Percentiles rank a stretch among this genome's conserved stretches.
phyloP scores from a whole-genome alignment of 1,140 invertebrate species.

The Palaemon carinicauda region DNA sequence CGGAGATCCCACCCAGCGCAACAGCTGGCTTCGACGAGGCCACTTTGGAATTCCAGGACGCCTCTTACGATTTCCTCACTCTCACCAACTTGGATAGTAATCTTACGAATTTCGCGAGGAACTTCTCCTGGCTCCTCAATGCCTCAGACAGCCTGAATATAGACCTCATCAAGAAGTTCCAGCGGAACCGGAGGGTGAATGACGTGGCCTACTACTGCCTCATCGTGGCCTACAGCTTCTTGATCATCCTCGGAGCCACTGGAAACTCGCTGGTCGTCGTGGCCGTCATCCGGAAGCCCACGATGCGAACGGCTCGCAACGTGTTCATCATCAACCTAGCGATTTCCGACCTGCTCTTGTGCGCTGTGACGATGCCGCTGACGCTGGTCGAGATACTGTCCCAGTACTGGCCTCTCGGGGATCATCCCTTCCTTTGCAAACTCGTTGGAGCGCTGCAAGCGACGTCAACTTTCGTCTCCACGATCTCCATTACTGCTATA shows the following conservation, averaged over 20 bases:
- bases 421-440: constrained; percentile 77
- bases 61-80: background rate
- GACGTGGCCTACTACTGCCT: constrained; percentile 73
- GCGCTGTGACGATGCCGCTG: constrained; percentile 84
- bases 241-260: constrained; percentile 79
- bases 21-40: too few species aligned
- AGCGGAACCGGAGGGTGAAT: constrained; percentile 73
- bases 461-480: constrained; percentile 87
- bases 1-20: too few species aligned
- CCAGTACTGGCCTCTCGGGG: constrained; percentile 78
- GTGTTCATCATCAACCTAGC: constrained; percentile 91
- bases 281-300: constrained; percentile 79
- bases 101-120: constrained; percentile 17
- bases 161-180: constrained; percentile 52
- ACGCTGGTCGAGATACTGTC: constrained; percentile 83
- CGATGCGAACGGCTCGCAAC: constrained; percentile 85
- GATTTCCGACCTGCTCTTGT: constrained; percentile 83
- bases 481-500: constrained; percentile 88
- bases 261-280: constrained; percentile 84
- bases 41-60: too few species aligned
- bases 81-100: constrained; percentile 14
- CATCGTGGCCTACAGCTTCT: constrained; percentile 75
- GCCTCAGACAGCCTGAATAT: constrained; percentile 44
- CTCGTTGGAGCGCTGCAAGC: constrained; percentile 82
- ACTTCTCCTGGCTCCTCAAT: constrained; percentile 55